Evolutionary conservation across 2,888 invertebrate genomes (phyloP).

Genomic region (Lissocephala sabroskyi): DNA sequence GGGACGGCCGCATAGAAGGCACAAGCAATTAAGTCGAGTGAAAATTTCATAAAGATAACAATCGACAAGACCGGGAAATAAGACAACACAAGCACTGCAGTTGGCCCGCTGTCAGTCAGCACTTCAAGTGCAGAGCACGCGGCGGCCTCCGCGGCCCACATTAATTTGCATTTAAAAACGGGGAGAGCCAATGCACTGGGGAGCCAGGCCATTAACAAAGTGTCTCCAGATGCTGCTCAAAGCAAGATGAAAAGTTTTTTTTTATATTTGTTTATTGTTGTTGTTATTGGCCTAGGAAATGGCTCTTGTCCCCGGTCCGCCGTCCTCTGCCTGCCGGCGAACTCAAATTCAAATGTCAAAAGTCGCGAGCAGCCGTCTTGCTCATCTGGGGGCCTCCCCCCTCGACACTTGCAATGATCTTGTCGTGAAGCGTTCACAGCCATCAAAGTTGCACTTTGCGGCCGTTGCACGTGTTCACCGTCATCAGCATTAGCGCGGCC

Average conservation of each 20-base stretch:
- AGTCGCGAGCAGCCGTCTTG: slow-evolving; percentile 43
- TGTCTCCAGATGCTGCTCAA: slow-evolving; percentile 52
- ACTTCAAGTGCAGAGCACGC: slow-evolving; percentile 42
- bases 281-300: slow-evolving; percentile 59
- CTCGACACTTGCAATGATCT: slow-evolving; percentile 53
- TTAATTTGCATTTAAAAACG: slow-evolving; percentile 64
- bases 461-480: slow-evolving; percentile 51
- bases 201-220: slow-evolving; percentile 51
- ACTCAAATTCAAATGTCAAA: slow-evolving; percentile 40
- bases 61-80: slow-evolving; percentile 57
- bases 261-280: slow-evolving; percentile 40
- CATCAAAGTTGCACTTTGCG: slow-evolving; percentile 58
- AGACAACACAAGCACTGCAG: slow-evolving; percentile 18
- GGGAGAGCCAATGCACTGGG: slow-evolving; percentile 11
- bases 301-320: slow-evolving; percentile 52
- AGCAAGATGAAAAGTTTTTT: slow-evolving; percentile 60
- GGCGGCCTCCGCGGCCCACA: slow-evolving; percentile 32
- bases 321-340: slow-evolving; percentile 19
- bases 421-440: slow-evolving; percentile 61
- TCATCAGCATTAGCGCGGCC: slow-evolving; percentile 61
- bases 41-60: slow-evolving; percentile 65
- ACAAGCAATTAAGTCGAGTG: slow-evolving; percentile 65
- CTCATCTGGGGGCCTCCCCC: no score
- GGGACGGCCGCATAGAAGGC: slow-evolving; percentile 15
- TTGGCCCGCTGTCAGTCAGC: slow-evolving; percentile 48